Base-by-base conservation (phyloP, 2,113 vertebrate species). In the Cercopithecus mona region DNA sequence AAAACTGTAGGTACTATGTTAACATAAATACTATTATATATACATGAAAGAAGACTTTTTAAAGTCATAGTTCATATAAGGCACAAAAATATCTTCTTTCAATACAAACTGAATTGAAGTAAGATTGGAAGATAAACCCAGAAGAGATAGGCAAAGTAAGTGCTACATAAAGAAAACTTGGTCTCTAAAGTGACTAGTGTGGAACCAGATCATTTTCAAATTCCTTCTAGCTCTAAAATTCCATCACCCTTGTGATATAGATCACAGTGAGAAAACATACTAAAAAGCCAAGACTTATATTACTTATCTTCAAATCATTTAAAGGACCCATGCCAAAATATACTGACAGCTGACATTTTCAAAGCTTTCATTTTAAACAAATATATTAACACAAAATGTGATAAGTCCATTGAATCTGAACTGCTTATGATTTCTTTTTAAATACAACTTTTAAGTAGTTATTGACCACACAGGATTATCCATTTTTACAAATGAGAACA, bases 361-460 rank as follows among this genome's bases (percentile, higher is more conserved):
- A 70, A 73, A 96, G 27, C 8, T 85, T 93, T 59, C 66, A 93
- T 73, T 55, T 89, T 73, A 86, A 88, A 72, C 40, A 88, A 91
- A 23, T 10, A 61, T 25, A 86, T 52, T 80, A 95, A 84, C 17
- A 66, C 23, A 59, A 68, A 93, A 87, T 83, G 30, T 89, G 43
- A 0, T 38, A 79, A 80, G 5, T 43, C 23, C 43, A 88, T 17
- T 61, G 5, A 48, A 17, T 17, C 43, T 78, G 17, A 84, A 79
- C 13, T 5, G 66, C 32, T 87, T 64, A 72, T 0, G 0, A 30
- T 55, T 85, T 66, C 64, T 40, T 59, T 91, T 90, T 90, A 70
- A 64, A 17, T 35, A 82, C 11, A 85, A 66, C 61, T 95, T 83
- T 82, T 82, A 78, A 91, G 72, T 5, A 82, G 52, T 73, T 92